phyloP scores from a whole-genome alignment of 1,140 invertebrate genomes.

The Mycetomoellerius zeteki region DNA sequence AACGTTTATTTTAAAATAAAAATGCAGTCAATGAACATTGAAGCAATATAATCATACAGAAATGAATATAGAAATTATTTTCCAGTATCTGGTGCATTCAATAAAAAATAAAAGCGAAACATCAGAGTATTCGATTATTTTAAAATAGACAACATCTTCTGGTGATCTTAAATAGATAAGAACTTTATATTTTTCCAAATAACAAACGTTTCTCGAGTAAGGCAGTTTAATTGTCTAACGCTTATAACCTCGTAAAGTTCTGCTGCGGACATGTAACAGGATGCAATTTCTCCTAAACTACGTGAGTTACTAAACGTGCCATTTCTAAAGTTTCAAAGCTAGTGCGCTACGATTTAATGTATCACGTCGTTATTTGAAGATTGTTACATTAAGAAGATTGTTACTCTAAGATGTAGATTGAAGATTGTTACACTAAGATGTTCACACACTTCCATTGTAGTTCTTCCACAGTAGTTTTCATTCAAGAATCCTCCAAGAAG shows the following conservation, averaged over 20 bases:
- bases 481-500: slow-evolving; percentile 34
- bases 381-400: slow-evolving; percentile 54
- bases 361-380: slow-evolving; percentile 54
- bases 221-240: slow-evolving; percentile 51
- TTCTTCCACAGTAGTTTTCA: slow-evolving; percentile 43
- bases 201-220: slow-evolving; percentile 19
- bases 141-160: background rate
- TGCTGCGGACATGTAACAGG: slow-evolving; percentile 46
- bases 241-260: slow-evolving; percentile 50
- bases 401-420: slow-evolving; percentile 24
- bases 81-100: background rate
- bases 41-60: background rate
- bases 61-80: background rate
- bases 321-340: slow-evolving; percentile 54
- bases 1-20: background rate
- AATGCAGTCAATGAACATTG: background rate
- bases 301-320: slow-evolving; percentile 54
- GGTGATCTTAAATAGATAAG: slow-evolving; percentile 27
- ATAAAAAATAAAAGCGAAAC: background rate
- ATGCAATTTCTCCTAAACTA: slow-evolving; percentile 50
- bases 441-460: slow-evolving; percentile 8
- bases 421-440: slow-evolving; percentile 24
- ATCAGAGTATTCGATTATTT: background rate
- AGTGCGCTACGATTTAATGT: slow-evolving; percentile 49
- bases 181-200: background rate